phyloP scores from a whole-genome alignment of 2,888 invertebrate species.

The Drosophila helvetica region DNA sequence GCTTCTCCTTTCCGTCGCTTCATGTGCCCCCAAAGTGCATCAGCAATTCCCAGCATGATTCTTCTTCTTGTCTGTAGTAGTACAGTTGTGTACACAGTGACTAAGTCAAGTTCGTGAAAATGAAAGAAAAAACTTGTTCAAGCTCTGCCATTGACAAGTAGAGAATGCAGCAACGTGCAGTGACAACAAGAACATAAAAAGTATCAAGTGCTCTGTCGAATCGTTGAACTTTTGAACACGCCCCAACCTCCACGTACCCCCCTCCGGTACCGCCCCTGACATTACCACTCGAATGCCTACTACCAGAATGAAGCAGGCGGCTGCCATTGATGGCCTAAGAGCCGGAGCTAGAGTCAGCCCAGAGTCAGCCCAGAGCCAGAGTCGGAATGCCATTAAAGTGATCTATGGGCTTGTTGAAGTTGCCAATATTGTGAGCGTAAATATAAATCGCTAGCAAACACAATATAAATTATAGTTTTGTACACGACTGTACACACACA shows the following conservation, averaged over 20 bases:
- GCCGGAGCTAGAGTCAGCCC: constrained; percentile 3
- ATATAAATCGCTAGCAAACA: constrained; percentile 27
- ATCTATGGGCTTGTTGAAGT: constrained; percentile 41
- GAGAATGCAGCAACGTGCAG: constrained; percentile 39
- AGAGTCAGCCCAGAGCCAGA: constrained; percentile 3
- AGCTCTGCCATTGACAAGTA: constrained; percentile 40
- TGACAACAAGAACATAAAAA: constrained; percentile 37
- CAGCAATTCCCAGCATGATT: constrained; percentile 42
- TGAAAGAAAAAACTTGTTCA: constrained; percentile 46
- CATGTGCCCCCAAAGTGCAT: constrained; percentile 28
- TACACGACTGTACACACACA: not conserved
- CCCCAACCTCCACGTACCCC: not conserved
- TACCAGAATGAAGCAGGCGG: constrained; percentile 19
- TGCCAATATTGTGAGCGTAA: constrained; percentile 49
- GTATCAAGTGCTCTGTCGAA: constrained; percentile 57
- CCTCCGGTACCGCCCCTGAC: not conserved
- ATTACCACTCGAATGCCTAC: constrained; percentile 21
- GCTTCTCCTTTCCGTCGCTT: constrained; percentile 3
- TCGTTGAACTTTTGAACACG: constrained; percentile 51
- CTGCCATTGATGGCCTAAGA: constrained; percentile 27
- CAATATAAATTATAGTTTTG: constrained; percentile 31
- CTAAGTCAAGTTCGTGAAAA: constrained; percentile 34
- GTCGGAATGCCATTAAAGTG: constrained; percentile 45
- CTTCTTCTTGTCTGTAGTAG: constrained; percentile 29
- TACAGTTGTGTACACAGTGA: constrained; percentile 39